phyloP scores from a whole-genome alignment of 2,113 vertebrate genomes.

The Saimiri boliviensis region DNA sequence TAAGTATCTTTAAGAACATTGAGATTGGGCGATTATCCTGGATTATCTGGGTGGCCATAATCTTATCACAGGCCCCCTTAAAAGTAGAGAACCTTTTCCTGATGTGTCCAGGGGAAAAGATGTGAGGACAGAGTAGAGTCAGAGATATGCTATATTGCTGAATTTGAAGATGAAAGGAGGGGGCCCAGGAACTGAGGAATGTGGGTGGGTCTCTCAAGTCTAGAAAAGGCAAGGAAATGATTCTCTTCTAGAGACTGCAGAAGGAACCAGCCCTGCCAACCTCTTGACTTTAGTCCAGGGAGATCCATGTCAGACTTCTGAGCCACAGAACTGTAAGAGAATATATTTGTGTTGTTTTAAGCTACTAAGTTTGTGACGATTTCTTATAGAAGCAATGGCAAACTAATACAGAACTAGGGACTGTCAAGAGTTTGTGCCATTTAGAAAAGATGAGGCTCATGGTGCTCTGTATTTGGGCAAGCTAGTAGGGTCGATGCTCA shows the following conservation, averaged over 20 bases:
- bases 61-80: neutral
- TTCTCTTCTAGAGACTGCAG: neutral
- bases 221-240: neutral
- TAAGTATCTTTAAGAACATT: neutral
- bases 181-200: neutral
- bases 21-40: neutral
- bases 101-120: neutral
- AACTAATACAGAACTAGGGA: neutral
- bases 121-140: neutral
- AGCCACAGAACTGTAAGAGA: neutral
- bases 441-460: neutral
- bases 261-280: neutral
- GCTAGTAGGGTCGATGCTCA: neutral
- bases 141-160: neutral
- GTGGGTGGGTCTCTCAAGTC: neutral
- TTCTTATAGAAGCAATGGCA: neutral
- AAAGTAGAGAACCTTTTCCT: neutral
- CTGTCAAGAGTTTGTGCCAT: neutral
- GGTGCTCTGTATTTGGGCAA: neutral
- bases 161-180: neutral
- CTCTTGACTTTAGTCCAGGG: neutral
- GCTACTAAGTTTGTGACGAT: neutral
- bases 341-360: neutral
- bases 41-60: neutral
- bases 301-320: neutral